Percentiles rank a stretch among this genome's conserved stretches.
These are phyloP conservation scores for Crossoptilon crossoptilon DNA, from an alignment of 2,797 vertebrate species.

Conservation along the genomic window DNA sequence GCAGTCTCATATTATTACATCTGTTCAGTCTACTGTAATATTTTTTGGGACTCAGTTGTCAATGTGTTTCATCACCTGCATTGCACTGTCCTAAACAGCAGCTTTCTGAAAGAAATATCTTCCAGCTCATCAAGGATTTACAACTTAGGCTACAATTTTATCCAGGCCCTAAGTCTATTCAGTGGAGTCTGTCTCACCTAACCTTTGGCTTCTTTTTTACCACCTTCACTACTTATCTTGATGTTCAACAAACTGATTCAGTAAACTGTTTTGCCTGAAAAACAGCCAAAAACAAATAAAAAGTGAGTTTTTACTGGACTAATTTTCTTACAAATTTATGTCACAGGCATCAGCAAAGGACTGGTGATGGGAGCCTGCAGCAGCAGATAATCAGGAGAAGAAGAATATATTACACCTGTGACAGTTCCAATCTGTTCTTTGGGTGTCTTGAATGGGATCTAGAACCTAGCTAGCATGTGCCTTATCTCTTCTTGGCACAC, in stretches of 20 bases:
- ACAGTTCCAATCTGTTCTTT: neutral
- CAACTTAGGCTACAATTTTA: constrained; percentile 11
- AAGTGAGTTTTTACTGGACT: neutral
- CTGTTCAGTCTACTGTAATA: neutral
- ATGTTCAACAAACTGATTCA: neutral
- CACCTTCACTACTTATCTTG: neutral
- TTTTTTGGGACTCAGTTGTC: neutral
- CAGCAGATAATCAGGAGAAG: neutral
- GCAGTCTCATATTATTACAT: neutral
- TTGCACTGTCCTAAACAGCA: neutral
- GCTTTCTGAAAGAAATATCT: constrained; percentile 14
- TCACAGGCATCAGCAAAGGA: neutral
- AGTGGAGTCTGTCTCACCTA: constrained; percentile 3
- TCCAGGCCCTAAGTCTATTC: neutral
- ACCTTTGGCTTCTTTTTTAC: neutral
- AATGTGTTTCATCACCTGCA: neutral
- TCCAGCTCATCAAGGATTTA: constrained; percentile 27
- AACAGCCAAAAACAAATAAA: neutral
- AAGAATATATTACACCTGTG: neutral
- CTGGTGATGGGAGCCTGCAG: neutral
- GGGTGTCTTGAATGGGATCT: neutral
- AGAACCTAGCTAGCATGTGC: neutral
- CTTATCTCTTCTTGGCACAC: neutral
- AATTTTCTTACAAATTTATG: neutral
- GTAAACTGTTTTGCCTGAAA: constrained; percentile 3